phyloP scores from a whole-genome alignment of 2,797 vertebrate genomes.

The Arctocebus calabarensis region DNA sequence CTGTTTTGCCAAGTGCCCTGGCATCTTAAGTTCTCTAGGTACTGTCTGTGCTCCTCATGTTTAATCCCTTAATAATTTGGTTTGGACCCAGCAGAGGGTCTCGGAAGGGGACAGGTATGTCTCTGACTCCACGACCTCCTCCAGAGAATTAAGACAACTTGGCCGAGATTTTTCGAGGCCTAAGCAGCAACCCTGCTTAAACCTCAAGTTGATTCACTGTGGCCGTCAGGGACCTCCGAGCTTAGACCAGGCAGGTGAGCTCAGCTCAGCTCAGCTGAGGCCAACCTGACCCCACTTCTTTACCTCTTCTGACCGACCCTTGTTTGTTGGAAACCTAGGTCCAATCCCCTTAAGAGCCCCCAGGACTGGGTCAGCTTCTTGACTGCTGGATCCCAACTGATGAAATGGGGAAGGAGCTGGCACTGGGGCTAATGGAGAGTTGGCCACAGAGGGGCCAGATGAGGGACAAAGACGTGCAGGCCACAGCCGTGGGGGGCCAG shows the following conservation, averaged over 20 bases:
- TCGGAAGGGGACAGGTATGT: neutral
- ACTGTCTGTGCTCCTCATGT: neutral
- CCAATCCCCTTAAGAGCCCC: neutral
- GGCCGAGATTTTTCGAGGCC: neutral
- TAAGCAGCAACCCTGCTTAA: neutral
- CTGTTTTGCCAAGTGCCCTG: constrained; percentile 32
- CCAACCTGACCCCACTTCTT: too few species aligned
- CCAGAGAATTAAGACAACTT: neutral
- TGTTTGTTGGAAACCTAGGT: neutral
- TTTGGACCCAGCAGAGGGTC: neutral
- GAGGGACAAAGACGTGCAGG: too few species aligned
- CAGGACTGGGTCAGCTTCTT: neutral
- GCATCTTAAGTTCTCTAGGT: neutral
- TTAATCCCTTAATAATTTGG: neutral
- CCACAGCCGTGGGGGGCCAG: neutral
- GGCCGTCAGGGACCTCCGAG: neutral
- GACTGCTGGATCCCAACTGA: neutral
- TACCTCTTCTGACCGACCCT: rapidly evolving
- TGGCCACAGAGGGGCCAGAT: neutral
- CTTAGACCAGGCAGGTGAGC: too few species aligned
- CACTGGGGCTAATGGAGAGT: neutral
- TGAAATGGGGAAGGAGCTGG: neutral
- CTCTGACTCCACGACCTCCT: neutral
- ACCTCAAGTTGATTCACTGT: neutral
- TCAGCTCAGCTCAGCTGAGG: neutral